These are phyloP conservation scores for Cyrtodaria siliqua DNA, from an alignment of 2,888 invertebrate genomes.

Conservation along the genomic window DNA sequence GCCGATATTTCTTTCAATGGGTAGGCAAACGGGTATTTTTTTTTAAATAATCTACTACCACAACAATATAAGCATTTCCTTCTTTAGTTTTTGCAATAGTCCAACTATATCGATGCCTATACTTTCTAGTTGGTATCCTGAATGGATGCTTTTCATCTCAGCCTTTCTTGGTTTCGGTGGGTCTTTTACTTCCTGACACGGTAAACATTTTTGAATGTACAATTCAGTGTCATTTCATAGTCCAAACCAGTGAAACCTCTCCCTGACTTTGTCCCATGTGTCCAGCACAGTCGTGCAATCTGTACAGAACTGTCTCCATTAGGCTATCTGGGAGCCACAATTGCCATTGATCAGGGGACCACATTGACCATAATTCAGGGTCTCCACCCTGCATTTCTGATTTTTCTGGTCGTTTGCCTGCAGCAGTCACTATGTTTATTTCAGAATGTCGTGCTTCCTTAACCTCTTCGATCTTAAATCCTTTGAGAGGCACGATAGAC, in stretches of 20 bases:
- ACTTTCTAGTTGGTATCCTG: conserved; percentile 11
- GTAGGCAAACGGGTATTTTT: conserved; percentile 13
- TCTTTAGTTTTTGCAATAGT: conserved; percentile 4
- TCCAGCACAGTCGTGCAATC: conserved; percentile 7
- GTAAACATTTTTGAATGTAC: conserved; percentile 2
- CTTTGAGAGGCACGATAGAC: too few relatives aligned
- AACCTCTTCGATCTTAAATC: too few relatives aligned
- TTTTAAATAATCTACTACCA: conserved; percentile 5
- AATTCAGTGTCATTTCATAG: conserved; percentile 12
- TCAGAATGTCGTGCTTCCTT: too few relatives aligned
- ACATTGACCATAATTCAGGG: conserved; percentile 18
- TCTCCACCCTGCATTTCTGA: neutral
- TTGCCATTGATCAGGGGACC: too few relatives aligned
- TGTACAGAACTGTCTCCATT: neutral
- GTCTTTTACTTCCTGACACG: conserved; percentile 5
- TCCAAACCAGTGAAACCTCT: conserved; percentile 14
- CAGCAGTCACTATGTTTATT: neutral
- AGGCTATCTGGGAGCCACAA: too few relatives aligned
- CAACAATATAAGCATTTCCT: conserved; percentile 4
- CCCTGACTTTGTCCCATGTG: conserved; percentile 12
- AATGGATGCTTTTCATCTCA: neutral
- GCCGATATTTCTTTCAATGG: conserved; percentile 6
- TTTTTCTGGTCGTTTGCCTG: neutral
- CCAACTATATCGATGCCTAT: conserved; percentile 20
- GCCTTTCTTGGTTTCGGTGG: conserved; percentile 7